Percentiles rank a stretch among this genome's conserved stretches.
Evolutionary conservation across 2,113 vertebrate genomes (phyloP).

Genomic region (Tragelaphus strepsiceros): DNA sequence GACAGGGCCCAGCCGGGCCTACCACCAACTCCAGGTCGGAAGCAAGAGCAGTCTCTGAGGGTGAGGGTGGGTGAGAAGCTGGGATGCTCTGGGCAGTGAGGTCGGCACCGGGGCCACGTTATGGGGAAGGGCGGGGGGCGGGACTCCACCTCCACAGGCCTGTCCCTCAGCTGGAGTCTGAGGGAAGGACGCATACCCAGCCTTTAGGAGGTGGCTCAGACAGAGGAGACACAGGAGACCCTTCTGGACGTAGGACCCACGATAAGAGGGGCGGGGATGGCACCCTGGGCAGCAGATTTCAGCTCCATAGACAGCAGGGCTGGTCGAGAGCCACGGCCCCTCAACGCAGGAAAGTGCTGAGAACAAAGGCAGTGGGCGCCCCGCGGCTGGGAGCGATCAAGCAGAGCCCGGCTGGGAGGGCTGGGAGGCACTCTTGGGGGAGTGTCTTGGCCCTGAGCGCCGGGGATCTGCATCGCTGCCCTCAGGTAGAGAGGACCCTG

Average conservation of each 20-base stretch:
- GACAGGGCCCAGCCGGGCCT: not conserved
- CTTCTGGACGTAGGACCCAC: rapidly evolving
- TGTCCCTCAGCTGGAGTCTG: not conserved
- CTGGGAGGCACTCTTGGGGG: rapidly evolving
- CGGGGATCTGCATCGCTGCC: rapidly evolving
- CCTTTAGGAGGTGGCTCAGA: rapidly evolving
- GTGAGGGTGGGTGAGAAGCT: rapidly evolving
- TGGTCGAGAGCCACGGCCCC: not conserved
- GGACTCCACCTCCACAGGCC: not conserved
- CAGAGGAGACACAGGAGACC: not conserved
- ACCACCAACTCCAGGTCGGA: not conserved
- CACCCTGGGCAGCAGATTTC: too few relatives aligned
- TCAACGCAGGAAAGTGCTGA: not conserved
- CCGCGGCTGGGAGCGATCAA: rapidly evolving
- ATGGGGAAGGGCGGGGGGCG: rapidly evolving
- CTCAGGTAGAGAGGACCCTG: too few relatives aligned
- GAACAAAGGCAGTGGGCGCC: not conserved
- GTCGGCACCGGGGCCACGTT: too few relatives aligned
- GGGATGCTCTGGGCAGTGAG: not conserved
- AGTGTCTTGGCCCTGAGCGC: rapidly evolving
- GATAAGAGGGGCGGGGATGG: rapidly evolving
- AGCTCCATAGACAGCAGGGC: not conserved
- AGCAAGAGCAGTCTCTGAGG: not conserved
- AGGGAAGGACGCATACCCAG: not conserved
- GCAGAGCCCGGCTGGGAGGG: not conserved